phyloP scores from a whole-genome alignment of 2,888 invertebrate genomes.

The Oligia fasciuncula region DNA sequence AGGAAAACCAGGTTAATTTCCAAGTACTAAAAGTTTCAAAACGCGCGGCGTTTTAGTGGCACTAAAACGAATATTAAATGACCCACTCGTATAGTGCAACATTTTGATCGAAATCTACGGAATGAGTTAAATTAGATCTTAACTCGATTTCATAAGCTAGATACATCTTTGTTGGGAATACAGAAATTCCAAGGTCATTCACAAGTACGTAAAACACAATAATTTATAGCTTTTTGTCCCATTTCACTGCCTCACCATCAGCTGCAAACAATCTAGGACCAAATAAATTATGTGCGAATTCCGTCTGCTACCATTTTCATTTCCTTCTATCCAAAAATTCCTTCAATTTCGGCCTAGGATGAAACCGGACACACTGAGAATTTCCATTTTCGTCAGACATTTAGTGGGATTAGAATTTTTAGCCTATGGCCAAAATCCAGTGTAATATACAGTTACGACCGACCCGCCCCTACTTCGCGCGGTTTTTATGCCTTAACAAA shows the following conservation, averaged over 20 bases:
- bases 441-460: neutral
- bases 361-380: slow-evolving; percentile 56
- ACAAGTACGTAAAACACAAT: slow-evolving; percentile 44
- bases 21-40: neutral
- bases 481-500: neutral
- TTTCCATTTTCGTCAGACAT: slow-evolving; percentile 50
- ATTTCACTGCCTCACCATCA: slow-evolving; percentile 42
- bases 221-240: slow-evolving; percentile 44
- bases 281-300: slow-evolving; percentile 48
- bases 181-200: slow-evolving; percentile 29
- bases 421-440: neutral
- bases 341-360: slow-evolving; percentile 48
- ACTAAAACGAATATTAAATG: no score
- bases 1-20: neutral
- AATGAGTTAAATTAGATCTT: neutral
- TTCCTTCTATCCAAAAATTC: slow-evolving; percentile 56
- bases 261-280: slow-evolving; percentile 42
- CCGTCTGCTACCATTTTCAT: slow-evolving; percentile 50
- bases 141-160: neutral
- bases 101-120: neutral
- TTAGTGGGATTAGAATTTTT: slow-evolving; percentile 42
- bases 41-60: neutral
- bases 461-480: neutral
- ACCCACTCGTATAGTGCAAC: neutral
- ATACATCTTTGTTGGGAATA: neutral